A percentile compares a stretch with the other conserved stretches of the same genome.
These are phyloP conservation scores for Drosophila robusta DNA, from an alignment of 2,888 invertebrate genomes.

Conservation along the genomic window DNA sequence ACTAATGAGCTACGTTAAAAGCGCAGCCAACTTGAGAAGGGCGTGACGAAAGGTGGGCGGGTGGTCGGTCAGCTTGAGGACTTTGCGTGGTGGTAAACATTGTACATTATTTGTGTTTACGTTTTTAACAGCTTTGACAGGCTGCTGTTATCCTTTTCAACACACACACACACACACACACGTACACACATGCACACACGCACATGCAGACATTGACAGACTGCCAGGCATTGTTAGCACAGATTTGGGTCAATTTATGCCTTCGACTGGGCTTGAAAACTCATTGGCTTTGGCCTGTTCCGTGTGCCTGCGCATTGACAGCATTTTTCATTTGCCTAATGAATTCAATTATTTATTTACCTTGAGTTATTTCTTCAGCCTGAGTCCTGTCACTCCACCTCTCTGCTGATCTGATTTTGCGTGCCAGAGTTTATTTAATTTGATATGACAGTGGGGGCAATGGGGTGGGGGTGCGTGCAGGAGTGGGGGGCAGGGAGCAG, in stretches of 20 bases:
- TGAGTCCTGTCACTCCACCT: slow-evolving; percentile 14
- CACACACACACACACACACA: slow-evolving; percentile 12
- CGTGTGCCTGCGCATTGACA: slow-evolving; percentile 65
- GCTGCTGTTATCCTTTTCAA: slow-evolving; percentile 61
- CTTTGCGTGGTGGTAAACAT: slow-evolving; percentile 53
- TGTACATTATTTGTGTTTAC: slow-evolving; percentile 78
- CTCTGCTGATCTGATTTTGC: slow-evolving; percentile 62
- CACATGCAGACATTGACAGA: slow-evolving; percentile 45
- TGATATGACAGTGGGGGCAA: slow-evolving; percentile 37
- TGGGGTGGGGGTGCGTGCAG: neutral
- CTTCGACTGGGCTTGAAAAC: slow-evolving; percentile 25
- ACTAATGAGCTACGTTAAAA: slow-evolving; percentile 75
- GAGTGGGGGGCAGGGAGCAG: slow-evolving; percentile 1
- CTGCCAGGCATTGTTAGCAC: slow-evolving; percentile 58
- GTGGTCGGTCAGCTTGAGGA: slow-evolving; percentile 16
- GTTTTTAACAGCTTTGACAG: slow-evolving; percentile 77
- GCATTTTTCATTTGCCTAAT: slow-evolving; percentile 83
- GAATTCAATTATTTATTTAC: slow-evolving; percentile 84
- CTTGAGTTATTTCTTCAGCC: slow-evolving; percentile 67
- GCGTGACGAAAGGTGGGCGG: slow-evolving; percentile 61
- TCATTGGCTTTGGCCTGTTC: slow-evolving; percentile 34
- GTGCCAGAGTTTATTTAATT: slow-evolving; percentile 57
- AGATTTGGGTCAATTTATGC: slow-evolving; percentile 76
- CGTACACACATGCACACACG: neutral
- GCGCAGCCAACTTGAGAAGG: slow-evolving; percentile 70